Percentiles rank a stretch among this genome's conserved stretches.
These are phyloP conservation scores for Thaumatotibia leucotreta DNA, from an alignment of 1,140 invertebrate species.

Conservation along the genomic window DNA sequence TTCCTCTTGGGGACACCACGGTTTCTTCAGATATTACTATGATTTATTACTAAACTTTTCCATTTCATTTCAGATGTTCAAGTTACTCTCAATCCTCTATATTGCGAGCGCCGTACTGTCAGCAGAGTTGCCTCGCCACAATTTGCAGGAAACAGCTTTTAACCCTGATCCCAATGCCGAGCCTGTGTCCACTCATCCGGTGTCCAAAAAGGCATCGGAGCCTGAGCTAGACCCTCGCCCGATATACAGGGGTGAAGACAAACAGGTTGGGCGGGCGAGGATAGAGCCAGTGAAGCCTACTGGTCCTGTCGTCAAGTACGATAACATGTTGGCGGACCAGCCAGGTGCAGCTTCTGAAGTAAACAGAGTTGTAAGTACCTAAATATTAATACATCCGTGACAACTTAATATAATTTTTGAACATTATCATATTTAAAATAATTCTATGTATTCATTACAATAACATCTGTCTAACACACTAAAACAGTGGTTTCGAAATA, in stretches of 20 bases:
- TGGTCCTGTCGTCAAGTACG: conserved; percentile 45
- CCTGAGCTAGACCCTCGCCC: conserved; percentile 41
- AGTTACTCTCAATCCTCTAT: conserved; percentile 22
- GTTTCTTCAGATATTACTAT: too few relatives aligned
- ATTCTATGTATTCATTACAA: too few relatives aligned
- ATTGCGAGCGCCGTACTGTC: conserved; percentile 26
- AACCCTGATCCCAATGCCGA: conserved; percentile 34
- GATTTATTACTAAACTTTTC: not conserved
- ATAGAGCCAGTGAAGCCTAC: conserved; percentile 45
- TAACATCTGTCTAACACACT: too few relatives aligned
- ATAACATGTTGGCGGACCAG: conserved; percentile 56
- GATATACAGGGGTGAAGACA: conserved; percentile 48
- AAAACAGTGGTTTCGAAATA: too few relatives aligned
- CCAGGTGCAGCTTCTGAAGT: conserved; percentile 36
- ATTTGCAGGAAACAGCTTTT: conserved; percentile 34
- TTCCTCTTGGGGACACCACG: too few relatives aligned
- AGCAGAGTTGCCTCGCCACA: conserved; percentile 49
- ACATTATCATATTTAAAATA: too few relatives aligned
- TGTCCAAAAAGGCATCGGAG: conserved; percentile 39
- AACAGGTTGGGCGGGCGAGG: conserved; percentile 37
- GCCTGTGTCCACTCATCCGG: conserved; percentile 32
- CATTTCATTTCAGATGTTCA: conserved; percentile 54
- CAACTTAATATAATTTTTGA: too few relatives aligned
- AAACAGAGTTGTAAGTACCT: conserved; percentile 51
- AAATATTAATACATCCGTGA: too few relatives aligned